phyloP scores from a whole-genome alignment of 2,113 vertebrate genomes.

The Oostethus manadensis region DNA sequence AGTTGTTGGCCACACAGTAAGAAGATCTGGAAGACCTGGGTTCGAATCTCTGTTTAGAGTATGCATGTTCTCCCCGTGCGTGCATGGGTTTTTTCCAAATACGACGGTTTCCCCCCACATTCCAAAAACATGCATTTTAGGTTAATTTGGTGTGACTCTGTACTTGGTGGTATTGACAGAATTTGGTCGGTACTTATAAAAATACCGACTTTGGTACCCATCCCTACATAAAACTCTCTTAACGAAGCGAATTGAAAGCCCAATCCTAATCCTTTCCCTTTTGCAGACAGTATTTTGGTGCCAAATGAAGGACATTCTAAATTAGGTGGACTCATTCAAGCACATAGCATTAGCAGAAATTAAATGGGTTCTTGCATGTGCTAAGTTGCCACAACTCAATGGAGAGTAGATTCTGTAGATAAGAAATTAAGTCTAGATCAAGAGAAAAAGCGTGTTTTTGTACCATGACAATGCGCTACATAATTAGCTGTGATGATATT shows the following conservation, averaged over 20 bases:
- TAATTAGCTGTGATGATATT: constrained; percentile 54
- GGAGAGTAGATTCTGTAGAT: constrained; percentile 22
- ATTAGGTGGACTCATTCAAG: not conserved
- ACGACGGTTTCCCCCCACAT: no score
- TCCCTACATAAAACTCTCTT: no score
- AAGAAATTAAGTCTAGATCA: constrained; percentile 31
- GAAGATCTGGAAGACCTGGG: no score
- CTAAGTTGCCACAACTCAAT: constrained; percentile 15
- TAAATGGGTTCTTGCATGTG: constrained; percentile 11
- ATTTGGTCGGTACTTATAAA: no score
- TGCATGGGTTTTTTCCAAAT: no score
- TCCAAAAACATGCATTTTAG: no score
- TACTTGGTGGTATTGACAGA: no score
- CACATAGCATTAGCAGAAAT: constrained; percentile 2
- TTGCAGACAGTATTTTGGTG: not conserved
- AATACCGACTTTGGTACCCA: no score
- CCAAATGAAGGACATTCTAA: not conserved
- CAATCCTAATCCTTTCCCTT: constrained; percentile 7
- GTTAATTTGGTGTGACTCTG: no score
- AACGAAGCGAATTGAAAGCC: not conserved
- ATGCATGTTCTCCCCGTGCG: no score
- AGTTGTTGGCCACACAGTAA: no score
- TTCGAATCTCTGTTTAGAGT: no score
- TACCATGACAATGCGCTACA: constrained; percentile 26
- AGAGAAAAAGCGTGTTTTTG: constrained; percentile 29